Base-by-base conservation (phyloP, 2,888 invertebrate species). In the Drosophila paramelanica region DNA sequence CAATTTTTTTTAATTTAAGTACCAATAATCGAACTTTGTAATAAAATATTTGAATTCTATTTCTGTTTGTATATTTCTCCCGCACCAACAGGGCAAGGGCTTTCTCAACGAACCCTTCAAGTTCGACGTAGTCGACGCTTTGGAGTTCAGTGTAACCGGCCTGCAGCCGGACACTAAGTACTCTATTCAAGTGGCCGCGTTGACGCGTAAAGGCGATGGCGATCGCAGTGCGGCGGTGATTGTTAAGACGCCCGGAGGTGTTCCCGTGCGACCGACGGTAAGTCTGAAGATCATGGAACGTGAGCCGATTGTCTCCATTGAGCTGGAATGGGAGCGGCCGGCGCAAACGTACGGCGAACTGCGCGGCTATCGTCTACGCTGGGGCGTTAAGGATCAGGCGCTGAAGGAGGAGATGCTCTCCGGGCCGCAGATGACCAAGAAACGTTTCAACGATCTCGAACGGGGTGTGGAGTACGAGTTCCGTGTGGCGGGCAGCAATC, bases 161-260 rank as follows among this genome's bases (percentile, higher is more conserved):
- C 94, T 99, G 46, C 98, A 98, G 92, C 98, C 99, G 4, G 98
- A 99, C 90, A 98, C 99, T 0, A 95, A 95, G 84, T 99, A 99
- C 93, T 96, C 96, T 58, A 96, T 98, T 65, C 97, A 98, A 93
- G 98, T 99, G 65, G 98, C 98, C 0, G 99, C 99, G 0, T 94
- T 99, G 69, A 99, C 99, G 4, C 94, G 98, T 73, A 98, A 98
- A 92, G 99, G 99, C 45, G 99, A 99, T 92, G 99, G 99, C 20
- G 96, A 97, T 92, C 94, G 98, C 76, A 98, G 98, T 91, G 93
- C 95, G 68, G 96, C 97, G 25, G 96, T 96, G 61, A 95, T 95
- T 68, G 96, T 98, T 2, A 96, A 95, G 92, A 99, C 99, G 1
- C 98, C 98, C 31, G 98, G 98, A 58, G 98, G 98, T 76, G 98